phyloP scores from a whole-genome alignment of 2,797 vertebrate species.

The Odontamblyopus lacepedii region DNA sequence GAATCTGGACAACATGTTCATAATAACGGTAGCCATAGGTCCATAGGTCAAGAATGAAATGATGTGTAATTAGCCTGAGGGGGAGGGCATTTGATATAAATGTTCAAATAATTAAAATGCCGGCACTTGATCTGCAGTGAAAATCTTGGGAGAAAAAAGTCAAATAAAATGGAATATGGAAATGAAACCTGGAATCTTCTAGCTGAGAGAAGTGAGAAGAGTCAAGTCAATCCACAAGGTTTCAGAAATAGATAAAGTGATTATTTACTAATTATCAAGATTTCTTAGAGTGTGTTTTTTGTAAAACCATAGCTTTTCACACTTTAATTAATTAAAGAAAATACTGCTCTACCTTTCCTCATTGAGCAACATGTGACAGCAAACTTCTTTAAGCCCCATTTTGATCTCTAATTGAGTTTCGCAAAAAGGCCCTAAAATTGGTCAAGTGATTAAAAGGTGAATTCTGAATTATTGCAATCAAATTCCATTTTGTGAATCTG shows the following conservation, averaged over 20 bases:
- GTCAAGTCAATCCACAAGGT: not conserved
- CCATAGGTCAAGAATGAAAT: not conserved
- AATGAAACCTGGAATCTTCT: too few species aligned
- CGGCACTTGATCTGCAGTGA: not conserved
- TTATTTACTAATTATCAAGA: not conserved
- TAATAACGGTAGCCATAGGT: too few species aligned
- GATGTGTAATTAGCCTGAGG: not conserved
- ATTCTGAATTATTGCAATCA: slow-evolving; percentile 7
- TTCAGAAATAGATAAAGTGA: not conserved
- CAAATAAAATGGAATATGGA: not conserved
- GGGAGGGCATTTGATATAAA: not conserved
- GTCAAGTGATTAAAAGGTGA: slow-evolving; percentile 7
- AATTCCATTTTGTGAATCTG: slow-evolving; percentile 7
- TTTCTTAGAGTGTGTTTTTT: not conserved
- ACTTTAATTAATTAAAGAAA: not conserved
- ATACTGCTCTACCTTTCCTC: not conserved
- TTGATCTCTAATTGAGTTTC: not conserved
- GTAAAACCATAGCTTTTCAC: not conserved
- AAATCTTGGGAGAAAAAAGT: not conserved
- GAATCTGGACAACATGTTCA: not conserved
- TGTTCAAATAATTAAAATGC: too few species aligned
- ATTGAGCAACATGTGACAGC: slow-evolving; percentile 14
- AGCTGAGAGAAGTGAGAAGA: too few species aligned
- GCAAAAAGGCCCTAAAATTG: not conserved
- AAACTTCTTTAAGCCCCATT: not conserved